Evolutionary conservation across 2,113 vertebrate genomes (phyloP), one percentile per base, ranked within the genome.

Genomic region (Hippocampus abdominalis): DNA sequence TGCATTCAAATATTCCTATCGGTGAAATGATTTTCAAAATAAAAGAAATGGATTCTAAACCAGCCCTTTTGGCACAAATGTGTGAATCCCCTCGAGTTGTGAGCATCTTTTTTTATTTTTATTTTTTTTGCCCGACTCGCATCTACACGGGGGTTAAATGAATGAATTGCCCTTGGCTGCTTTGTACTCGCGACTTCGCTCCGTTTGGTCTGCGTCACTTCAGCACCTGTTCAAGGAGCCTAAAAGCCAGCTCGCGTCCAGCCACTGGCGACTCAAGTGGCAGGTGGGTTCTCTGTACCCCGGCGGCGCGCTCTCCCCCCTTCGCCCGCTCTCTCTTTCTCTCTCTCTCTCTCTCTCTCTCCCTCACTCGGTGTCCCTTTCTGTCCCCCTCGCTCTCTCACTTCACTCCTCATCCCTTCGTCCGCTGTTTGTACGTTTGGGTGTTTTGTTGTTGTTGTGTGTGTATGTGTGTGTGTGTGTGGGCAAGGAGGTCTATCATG

Each of bases 401-500:
- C 68, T 84, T 27, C 32, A 62, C 73, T 79, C 78, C 59, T 77
- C 84, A 84, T 83, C 75, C 74, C 75, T 73, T 76, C 51, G 66
- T 81, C 73, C 57, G 39, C 74, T 48, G 70, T 79, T 36, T 67
- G 76, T 78, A 81, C 86, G 84, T 82, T 86, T 76, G 67, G 77
- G 76, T 85, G 83, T n/a, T n/a, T n/a, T 85, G 79, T 87, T 75
- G 68, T 81, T 44, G 42, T 44, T 44, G 12, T 44, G 11, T 44
- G 42, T 15, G 16, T 18, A 4, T 48, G 12, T 48, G 44, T 16
- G 13, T 44, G 42, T 44, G 42, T 5, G 46, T 6, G 15, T 18
- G 13, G 13, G 46, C 15, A 70, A 74, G 71, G 46, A 40, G 68
- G 74, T 60, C 70, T 81, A 85, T 82, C 81, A 92, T 92, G 91